These are phyloP conservation scores for human DNA, from an alignment of 2,113 vertebrate species.

Conservation along the genomic window DNA sequence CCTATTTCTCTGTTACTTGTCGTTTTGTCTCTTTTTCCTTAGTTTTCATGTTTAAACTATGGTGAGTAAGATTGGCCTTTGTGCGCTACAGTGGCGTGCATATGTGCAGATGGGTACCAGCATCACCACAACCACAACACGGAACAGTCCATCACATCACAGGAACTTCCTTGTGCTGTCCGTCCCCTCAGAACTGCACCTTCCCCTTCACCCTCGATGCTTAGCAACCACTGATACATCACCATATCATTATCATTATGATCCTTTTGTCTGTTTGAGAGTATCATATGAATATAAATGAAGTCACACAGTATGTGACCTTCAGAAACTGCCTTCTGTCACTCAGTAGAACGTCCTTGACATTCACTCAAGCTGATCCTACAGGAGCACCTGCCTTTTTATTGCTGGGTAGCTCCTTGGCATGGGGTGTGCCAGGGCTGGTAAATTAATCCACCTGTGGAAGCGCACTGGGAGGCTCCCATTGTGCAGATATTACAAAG, in stretches of 20 bases:
- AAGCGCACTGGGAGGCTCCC: no score
- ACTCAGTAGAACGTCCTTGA: neutral
- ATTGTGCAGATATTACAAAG: no score
- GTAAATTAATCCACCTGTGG: no score
- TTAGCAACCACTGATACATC: no score
- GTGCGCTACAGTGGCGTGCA: fast-evolving
- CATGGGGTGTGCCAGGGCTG: fast-evolving
- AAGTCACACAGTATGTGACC: fast-evolving
- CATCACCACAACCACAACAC: fast-evolving
- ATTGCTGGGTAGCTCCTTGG: fast-evolving
- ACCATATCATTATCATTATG: no score
- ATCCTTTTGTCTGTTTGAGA: neutral
- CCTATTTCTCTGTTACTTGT: neutral
- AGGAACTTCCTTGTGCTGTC: fast-evolving
- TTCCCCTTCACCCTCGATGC: neutral
- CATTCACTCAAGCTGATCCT: fast-evolving
- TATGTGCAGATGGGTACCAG: fast-evolving
- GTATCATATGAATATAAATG: neutral
- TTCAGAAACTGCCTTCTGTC: fast-evolving
- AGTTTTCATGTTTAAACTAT: neutral
- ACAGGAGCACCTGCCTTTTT: fast-evolving
- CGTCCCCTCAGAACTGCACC: fast-evolving
- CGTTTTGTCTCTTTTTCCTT: neutral
- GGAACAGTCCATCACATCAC: fast-evolving
- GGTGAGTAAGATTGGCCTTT: fast-evolving